Evolutionary conservation across 1,140 invertebrate genomes (phyloP), one percentile per base, ranked within the genome.

Genomic region (Orchestia grillus): DNA sequence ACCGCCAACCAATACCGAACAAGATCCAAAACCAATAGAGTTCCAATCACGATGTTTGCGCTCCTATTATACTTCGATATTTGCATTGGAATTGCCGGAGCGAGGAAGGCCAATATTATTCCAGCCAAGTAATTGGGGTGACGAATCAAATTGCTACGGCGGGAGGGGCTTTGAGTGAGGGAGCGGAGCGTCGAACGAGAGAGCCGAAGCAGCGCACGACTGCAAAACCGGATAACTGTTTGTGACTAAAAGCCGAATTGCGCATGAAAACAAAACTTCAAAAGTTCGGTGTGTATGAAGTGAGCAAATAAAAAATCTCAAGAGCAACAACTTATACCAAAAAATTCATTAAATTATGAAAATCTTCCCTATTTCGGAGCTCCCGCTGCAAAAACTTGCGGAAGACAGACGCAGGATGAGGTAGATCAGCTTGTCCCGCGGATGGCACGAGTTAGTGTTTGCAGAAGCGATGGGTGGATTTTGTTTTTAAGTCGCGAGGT

Each of bases 21-120:
- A 44, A 94, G 92, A 94, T 94, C 92, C 92, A 94, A 94, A 94
- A 94, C 92, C 92, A 94, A 94, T 94, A 94, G 92, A 94, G 92
- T 94, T 94, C 92, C 92, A 94, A 94, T 94, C 92, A 94, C 92
- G 92, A 94, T 94, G 92, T 94, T 94, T 94, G 92, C 92, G 92
- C 92, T 94, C 92, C 92, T 94, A 94, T 94, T 94, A 94, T 94
- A 94, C 92, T 94, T 94, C 92, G 92, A 94, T 94, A 94, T 94
- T 94, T 94, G 92, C 92, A 94, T 94, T 94, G 92, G 92, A 94
- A 94, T 94, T 94, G 92, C 92, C 92, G 44, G 92, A 94, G 92
- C 92, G 92, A 47, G 92, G 92, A 94, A 94, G 92, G 44, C 92
- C 92, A 94, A 94, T 94, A 94, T 94, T 94, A 94, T 94, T 94